Percentiles rank a stretch among this genome's conserved stretches.
Evolutionary conservation across 2,888 invertebrate genomes (phyloP).

Genomic region (Microchrysa polita): DNA sequence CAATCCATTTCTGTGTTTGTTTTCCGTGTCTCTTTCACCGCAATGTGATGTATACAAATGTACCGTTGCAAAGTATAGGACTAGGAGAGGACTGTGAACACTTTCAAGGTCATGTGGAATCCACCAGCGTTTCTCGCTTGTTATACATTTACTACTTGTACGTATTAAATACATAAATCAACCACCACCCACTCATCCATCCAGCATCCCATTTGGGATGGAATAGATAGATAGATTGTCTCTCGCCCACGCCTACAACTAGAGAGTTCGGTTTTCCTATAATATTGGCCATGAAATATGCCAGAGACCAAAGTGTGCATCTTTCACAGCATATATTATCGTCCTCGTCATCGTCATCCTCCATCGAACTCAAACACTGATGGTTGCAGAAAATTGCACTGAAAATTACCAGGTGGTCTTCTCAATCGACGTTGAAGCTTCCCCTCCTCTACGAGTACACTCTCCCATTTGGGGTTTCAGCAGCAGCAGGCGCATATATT

Average conservation of each 20-base stretch:
- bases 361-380: too few species aligned
- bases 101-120: conserved; percentile 5
- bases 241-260: neutral
- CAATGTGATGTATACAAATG: too few species aligned
- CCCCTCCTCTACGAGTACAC: neutral
- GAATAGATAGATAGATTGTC: too few species aligned
- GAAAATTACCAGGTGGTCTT: neutral
- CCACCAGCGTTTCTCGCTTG: conserved; percentile 10
- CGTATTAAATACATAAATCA: conserved; percentile 14
- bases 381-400: conserved; percentile 9
- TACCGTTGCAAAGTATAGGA: neutral
- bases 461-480: too few species aligned
- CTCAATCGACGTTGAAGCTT: too few species aligned
- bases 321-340: neutral
- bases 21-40: neutral
- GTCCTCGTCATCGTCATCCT: too few species aligned
- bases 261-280: neutral
- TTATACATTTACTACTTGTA: conserved; percentile 2
- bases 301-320: neutral
- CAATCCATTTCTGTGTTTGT: conserved; percentile 7
- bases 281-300: neutral
- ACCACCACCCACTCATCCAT: conserved; percentile 22
- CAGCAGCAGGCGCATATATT: neutral
- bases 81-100: neutral
- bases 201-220: neutral